Base-by-base conservation (phyloP, 2,888 invertebrate genomes). In the Ceriagrion tenellum region DNA sequence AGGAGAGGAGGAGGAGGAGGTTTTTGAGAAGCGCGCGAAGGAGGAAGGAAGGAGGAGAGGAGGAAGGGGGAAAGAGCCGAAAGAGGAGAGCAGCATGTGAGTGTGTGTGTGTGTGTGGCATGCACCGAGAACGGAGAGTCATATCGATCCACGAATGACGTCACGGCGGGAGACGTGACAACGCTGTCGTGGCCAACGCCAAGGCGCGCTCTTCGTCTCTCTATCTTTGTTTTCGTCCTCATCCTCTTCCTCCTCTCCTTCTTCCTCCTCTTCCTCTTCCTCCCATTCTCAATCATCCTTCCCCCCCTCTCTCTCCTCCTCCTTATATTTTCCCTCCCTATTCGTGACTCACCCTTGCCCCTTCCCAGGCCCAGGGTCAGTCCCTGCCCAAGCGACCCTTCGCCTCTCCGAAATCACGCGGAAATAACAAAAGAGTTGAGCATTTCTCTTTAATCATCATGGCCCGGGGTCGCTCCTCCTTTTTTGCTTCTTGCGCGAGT, bases 61-160 rank as follows among this genome's bases (percentile, higher is more conserved):
- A 13, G 63, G 6, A 23, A 10, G 13, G 91, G 26, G 40, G 26
- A 23, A 26, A 18, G 40, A 63, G 69, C 26, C 35, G 47, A 47
- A 40, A 13, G 23, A n/a, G 20, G 69, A 47, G 47, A 40, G 3
- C 30, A 63, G 20, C 47, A 47, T 69, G 47, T 40, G 47, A 47
- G 69, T 55, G 69, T 47, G 40, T 74, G 93, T 63, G 47, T 47
- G 63, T 69, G 63, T 63, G 63, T 40, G 47, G 63, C 47, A 74
- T 63, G 69, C 63, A 69, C 55, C 89, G 59, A 59, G 89, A 93
- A 74, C 26, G 93, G 55, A 74, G 93, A 93, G 93, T 93, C 93
- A 93, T 93, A 93, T 93, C 93, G 93, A 93, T 93, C 93, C 93
- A 47, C 93, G 63, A 69, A 47, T 93, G 93, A 93, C 93, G 93